phyloP scores from a whole-genome alignment of 2,797 vertebrate species.

The Dermochelys coriacea region DNA sequence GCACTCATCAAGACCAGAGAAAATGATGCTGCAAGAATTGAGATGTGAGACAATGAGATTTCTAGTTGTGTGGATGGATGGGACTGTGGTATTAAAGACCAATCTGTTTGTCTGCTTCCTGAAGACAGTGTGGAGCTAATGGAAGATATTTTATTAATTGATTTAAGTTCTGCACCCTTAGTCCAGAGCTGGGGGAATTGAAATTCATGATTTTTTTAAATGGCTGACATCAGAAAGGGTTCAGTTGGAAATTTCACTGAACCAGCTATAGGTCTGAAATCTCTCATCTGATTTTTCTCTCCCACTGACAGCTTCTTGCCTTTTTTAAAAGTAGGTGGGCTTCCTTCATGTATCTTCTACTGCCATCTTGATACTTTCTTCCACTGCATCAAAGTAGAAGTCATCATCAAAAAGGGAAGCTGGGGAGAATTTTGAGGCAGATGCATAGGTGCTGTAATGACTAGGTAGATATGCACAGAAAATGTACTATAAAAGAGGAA shows the following conservation, averaged over 20 bases:
- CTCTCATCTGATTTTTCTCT: background rate
- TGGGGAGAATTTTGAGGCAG: background rate
- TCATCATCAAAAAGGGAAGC: background rate
- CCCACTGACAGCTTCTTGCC: background rate
- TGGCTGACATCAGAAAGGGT: background rate
- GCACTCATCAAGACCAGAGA: background rate
- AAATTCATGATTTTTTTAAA: background rate
- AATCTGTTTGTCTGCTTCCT: background rate
- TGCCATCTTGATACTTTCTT: background rate
- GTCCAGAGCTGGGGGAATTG: background rate
- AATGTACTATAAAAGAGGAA: background rate
- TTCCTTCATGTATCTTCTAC: background rate
- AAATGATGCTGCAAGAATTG: accelerated
- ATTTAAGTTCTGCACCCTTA: background rate
- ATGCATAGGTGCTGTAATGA: background rate
- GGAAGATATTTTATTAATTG: background rate
- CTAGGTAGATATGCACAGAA: constrained; percentile 27
- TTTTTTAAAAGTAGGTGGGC: background rate
- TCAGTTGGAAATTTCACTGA: background rate
- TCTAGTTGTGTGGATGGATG: background rate
- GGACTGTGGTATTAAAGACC: background rate
- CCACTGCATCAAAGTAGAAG: background rate
- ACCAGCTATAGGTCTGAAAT: background rate
- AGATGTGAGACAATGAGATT: background rate
- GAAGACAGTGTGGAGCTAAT: background rate